These are phyloP conservation scores for Marronus borbonicus DNA, from an alignment of 2,888 invertebrate species.

Conservation along the genomic window DNA sequence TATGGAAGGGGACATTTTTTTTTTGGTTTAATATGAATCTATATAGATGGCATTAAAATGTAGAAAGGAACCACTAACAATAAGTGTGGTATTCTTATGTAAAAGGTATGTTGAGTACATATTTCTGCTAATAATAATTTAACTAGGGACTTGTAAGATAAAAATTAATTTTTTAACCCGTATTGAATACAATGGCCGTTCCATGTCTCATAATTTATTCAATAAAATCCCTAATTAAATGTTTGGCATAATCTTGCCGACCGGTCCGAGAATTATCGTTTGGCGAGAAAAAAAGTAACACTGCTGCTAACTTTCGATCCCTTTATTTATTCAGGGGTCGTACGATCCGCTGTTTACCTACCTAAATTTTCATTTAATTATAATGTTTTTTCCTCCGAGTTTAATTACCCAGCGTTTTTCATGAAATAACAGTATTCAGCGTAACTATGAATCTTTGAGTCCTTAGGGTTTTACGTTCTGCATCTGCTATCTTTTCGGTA, in stretches of 20 bases:
- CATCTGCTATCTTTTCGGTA: neutral
- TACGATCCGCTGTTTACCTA: slow-evolving; percentile 19
- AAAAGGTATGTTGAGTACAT: too few relatives aligned
- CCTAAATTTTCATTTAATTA: slow-evolving; percentile 35
- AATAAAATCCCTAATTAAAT: neutral
- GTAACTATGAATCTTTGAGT: slow-evolving; percentile 1
- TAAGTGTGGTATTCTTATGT: too few relatives aligned
- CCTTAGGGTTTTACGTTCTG: neutral
- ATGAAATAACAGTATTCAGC: slow-evolving; percentile 16
- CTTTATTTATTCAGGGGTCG: neutral
- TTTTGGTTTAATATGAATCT: too few relatives aligned
- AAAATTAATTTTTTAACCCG: neutral
- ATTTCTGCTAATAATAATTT: too few relatives aligned
- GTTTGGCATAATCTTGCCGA: neutral
- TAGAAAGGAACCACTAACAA: too few relatives aligned
- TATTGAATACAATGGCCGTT: neutral
- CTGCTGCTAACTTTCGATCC: neutral
- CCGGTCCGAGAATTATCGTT: neutral
- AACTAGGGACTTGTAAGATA: too few relatives aligned
- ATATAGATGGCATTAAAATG: too few relatives aligned
- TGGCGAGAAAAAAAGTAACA: neutral
- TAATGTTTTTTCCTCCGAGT: slow-evolving; percentile 16
- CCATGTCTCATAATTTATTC: neutral
- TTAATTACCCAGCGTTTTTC: slow-evolving; percentile 21
- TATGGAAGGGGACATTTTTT: neutral